Evolutionary conservation across 2,797 vertebrate genomes (phyloP).

Genomic region (Heterohyrax brucei): DNA sequence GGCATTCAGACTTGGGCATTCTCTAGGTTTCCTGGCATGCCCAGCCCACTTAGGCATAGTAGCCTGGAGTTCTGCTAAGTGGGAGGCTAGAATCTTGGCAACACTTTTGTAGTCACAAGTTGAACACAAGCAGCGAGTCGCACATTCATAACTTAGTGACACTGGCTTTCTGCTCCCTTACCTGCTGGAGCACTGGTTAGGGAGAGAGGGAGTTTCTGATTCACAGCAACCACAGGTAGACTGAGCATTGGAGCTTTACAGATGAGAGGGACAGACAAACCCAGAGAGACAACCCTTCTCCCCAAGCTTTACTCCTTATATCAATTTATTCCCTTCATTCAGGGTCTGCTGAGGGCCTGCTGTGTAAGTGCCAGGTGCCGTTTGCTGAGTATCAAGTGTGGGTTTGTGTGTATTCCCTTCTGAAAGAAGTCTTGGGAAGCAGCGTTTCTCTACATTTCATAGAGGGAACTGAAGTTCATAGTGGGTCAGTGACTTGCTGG

Average conservation of each 20-base stretch:
- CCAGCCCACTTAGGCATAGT: not conserved
- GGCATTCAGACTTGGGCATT: constrained; percentile 56
- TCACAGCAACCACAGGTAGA: not conserved
- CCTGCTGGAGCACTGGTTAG: constrained; percentile 24
- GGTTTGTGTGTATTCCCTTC: not conserved
- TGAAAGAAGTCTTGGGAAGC: not conserved
- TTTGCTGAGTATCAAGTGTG: constrained; percentile 5
- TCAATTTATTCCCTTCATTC: not conserved
- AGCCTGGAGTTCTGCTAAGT: constrained; percentile 38
- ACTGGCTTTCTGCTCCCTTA: constrained; percentile 51
- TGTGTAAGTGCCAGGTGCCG: not conserved
- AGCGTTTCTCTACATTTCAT: constrained; percentile 13
- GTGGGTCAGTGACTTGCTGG: not conserved
- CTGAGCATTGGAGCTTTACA: not conserved
- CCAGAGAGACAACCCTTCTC: not conserved
- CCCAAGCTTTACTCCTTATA: not conserved
- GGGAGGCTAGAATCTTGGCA: constrained; percentile 74
- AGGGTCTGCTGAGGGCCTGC: not conserved
- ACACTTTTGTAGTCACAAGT: constrained; percentile 48
- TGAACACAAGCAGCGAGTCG: constrained; percentile 44
- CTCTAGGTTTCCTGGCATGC: constrained; percentile 46
- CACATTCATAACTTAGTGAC: constrained; percentile 12
- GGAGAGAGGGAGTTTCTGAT: not conserved
- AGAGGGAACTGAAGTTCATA: not conserved
- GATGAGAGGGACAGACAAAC: not conserved